phyloP scores from a whole-genome alignment of 2,113 vertebrate genomes.

The Eurystomus gularis region DNA sequence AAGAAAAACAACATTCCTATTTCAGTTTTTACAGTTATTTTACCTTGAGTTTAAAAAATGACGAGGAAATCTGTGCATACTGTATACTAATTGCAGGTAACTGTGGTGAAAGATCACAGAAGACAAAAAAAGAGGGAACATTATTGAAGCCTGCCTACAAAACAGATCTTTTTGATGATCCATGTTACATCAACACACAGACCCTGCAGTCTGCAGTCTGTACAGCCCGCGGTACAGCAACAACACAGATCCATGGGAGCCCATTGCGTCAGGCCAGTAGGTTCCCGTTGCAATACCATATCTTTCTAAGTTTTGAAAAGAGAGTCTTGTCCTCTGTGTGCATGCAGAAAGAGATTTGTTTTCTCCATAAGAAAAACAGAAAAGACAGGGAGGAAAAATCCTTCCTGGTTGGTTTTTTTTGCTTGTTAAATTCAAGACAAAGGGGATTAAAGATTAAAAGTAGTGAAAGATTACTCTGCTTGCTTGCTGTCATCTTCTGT shows the following conservation, averaged over 20 bases:
- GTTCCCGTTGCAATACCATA: not conserved
- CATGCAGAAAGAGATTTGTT: not conserved
- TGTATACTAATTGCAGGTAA: constrained; percentile 58
- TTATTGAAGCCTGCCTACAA: constrained; percentile 53
- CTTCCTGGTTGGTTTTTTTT: not conserved
- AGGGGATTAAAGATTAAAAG: not conserved
- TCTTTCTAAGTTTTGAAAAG: not conserved
- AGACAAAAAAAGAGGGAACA: constrained; percentile 30
- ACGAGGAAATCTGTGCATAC: not conserved
- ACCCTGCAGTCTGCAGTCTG: constrained; percentile 42
- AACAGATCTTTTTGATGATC: constrained; percentile 77
- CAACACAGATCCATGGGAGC: constrained; percentile 40
- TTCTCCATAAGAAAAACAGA: not conserved
- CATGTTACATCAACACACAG: constrained; percentile 79
- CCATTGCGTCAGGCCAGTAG: constrained; percentile 56
- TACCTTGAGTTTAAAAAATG: not conserved
- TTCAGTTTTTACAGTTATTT: not conserved
- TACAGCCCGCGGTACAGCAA: not conserved
- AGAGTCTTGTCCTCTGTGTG: not conserved
- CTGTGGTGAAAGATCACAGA: constrained; percentile 39
- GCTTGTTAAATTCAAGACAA: not conserved
- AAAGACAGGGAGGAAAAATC: not conserved
- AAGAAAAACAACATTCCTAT: not conserved
- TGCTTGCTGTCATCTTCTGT: not conserved
- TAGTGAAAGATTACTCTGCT: not conserved